Base-by-base conservation (phyloP, 2,888 invertebrate genomes). In the Anodontia alba region DNA sequence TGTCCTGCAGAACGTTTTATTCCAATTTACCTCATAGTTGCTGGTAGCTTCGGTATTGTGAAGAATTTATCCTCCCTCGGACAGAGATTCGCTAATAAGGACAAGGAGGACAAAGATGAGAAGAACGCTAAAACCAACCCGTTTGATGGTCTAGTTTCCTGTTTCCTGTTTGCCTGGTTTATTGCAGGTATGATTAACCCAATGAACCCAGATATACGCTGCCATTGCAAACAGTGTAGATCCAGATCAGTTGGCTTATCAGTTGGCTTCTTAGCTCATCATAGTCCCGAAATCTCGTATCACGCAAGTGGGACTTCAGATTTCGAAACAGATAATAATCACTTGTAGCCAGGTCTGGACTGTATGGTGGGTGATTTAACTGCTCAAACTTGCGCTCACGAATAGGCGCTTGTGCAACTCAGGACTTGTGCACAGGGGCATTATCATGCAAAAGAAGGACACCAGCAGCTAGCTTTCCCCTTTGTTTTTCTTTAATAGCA, bases 1-100 rank as follows among this genome's bases (percentile, higher is more conserved):
- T 96, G 96, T 92, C 96, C 96, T 0, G 96, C 96, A 89, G 96
- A 96, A 84, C 95, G 96, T 92, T 96, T 96, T 93, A 96, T 96
- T 93, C 96, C 96, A 36, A 95, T 96, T 72, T 96, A 96, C 94
- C 95, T 96, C 90, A 94, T 96, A 88, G 96, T 96, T 82, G 96
- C 96, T 88, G 96, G 96, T 73, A 95, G 95, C 67, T 96, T 96
- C 91, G 96, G 96, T n/a, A 95, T 96, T 73, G 93, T 96, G 74
- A 96, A 96, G 91, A 96, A 96, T 90, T 92, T 96, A 29, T 93
- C 96, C 73, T 95, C 96, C 92, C 94, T 96, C 69, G 95, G 95
- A 8, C 95, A 96, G 57, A 94, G 96, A 87, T 95, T 96, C 23
- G 93, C 95, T 74, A 95, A 95, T 87, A 95, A 95, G 85, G 95